Percentiles rank a stretch among this genome's conserved stretches.
Evolutionary conservation across 2,113 vertebrate genomes (phyloP).

Genomic region (Crotalus helleri): DNA sequence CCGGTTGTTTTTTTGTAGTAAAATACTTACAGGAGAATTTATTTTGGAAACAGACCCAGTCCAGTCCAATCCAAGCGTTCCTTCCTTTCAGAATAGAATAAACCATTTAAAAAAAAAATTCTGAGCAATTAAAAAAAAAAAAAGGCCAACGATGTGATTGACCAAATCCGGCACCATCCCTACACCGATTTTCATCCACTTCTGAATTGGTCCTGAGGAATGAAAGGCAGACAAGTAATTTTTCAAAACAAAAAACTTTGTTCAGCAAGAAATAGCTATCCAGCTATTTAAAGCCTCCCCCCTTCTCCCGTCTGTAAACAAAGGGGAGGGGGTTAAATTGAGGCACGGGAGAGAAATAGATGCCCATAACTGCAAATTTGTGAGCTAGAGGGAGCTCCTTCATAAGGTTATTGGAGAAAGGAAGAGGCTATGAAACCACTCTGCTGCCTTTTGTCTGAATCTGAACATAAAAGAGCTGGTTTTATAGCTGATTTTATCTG

Average conservation of each 20-base stretch:
- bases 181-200: background rate
- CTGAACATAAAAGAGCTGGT: constrained; percentile 57
- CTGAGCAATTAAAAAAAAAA: constrained; percentile 10
- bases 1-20: background rate
- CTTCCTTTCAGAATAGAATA: background rate
- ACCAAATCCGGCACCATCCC: background rate
- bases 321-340: constrained; percentile 36
- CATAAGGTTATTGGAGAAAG: background rate
- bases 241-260: background rate
- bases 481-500: constrained; percentile 71
- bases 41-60: background rate
- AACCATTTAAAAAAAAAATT: background rate
- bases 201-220: background rate
- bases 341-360: constrained; percentile 21
- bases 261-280: constrained; percentile 38
- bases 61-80: background rate
- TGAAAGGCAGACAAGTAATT: background rate
- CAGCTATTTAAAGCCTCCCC: constrained; percentile 14
- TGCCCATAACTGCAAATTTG: constrained; percentile 31
- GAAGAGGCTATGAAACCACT: constrained; percentile 39
- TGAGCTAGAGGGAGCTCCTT: constrained; percentile 51
- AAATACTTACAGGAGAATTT: background rate
- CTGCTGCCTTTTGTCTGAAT: constrained; percentile 64
- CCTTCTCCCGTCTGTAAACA: constrained; percentile 4
- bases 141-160: background rate